Conservation (phyloP, 2,888 invertebrate species). For the Lasioglossum calceatum region DNA sequence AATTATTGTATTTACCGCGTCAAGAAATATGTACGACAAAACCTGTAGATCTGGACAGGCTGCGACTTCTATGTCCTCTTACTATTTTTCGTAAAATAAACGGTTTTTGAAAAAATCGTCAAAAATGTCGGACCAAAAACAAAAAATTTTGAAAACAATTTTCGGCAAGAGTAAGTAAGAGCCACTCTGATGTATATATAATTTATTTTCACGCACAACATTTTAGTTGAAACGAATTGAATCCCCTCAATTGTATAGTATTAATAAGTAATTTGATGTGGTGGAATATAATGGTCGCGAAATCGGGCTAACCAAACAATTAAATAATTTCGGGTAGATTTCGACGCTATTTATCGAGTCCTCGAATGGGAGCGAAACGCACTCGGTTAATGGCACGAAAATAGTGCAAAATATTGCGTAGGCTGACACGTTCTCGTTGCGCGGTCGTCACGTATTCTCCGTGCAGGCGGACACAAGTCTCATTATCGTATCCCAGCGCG, state of each 20-base stretch:
- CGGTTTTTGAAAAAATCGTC: too few relatives aligned
- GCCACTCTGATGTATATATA: too few relatives aligned
- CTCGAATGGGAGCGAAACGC: not conserved
- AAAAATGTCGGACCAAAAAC: too few relatives aligned
- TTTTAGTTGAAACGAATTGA: not conserved
- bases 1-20: too few relatives aligned
- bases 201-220: too few relatives aligned
- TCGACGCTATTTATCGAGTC: constrained; percentile 11
- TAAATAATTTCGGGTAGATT: not conserved
- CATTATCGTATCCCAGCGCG: constrained; percentile 54
- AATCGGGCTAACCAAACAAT: not conserved
- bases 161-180: too few relatives aligned
- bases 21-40: too few relatives aligned
- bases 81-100: too few relatives aligned
- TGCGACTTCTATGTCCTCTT: too few relatives aligned
- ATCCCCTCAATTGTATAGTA: not conserved
- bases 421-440: constrained; percentile 30
- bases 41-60: too few relatives aligned
- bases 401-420: constrained; percentile 45
- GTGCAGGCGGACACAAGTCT: constrained; percentile 43
- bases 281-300: not conserved
- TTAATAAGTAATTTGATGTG: not conserved
- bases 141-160: too few relatives aligned
- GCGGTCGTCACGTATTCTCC: constrained; percentile 12
- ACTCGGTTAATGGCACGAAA: constrained; percentile 51